Percentiles rank a stretch among this genome's conserved stretches.
phyloP scores from a whole-genome alignment of 2,113 vertebrate genomes.

The Strigops habroptila region DNA sequence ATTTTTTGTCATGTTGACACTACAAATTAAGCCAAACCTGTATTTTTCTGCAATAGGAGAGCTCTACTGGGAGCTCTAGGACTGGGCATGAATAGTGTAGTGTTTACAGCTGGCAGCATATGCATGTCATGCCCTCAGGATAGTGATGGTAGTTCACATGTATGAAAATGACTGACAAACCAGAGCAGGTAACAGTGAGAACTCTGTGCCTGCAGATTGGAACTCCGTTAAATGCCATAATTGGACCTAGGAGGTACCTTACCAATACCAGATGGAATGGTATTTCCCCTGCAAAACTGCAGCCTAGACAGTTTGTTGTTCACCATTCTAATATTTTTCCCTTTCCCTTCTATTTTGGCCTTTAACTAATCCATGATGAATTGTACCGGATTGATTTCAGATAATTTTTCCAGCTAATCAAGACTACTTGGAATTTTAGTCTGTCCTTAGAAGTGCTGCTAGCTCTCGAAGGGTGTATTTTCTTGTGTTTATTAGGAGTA shows the following conservation, averaged over 20 bases:
- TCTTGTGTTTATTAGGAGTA: background rate
- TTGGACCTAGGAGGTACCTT: background rate
- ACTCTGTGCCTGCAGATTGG: accelerated
- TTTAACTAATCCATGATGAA: background rate
- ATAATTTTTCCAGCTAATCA: background rate
- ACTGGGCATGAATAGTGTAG: accelerated
- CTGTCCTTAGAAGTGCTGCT: background rate
- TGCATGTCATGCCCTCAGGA: accelerated
- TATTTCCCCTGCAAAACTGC: background rate
- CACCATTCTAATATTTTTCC: background rate
- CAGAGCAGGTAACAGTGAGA: accelerated
- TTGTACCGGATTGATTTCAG: background rate
- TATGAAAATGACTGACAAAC: accelerated
- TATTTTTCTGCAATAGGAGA: accelerated
- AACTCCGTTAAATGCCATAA: accelerated
- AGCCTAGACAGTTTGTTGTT: background rate
- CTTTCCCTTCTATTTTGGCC: background rate
- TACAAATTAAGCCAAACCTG: background rate
- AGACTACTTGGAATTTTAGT: background rate
- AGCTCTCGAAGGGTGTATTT: background rate
- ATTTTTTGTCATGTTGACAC: background rate
- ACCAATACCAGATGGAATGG: background rate
- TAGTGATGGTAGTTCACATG: accelerated
- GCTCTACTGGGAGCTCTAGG: background rate
- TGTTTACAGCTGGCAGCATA: background rate